Evolutionary conservation across 1,140 invertebrate genomes (phyloP), one percentile per base, ranked within the genome.

Genomic region (Drosophila melanica): DNA sequence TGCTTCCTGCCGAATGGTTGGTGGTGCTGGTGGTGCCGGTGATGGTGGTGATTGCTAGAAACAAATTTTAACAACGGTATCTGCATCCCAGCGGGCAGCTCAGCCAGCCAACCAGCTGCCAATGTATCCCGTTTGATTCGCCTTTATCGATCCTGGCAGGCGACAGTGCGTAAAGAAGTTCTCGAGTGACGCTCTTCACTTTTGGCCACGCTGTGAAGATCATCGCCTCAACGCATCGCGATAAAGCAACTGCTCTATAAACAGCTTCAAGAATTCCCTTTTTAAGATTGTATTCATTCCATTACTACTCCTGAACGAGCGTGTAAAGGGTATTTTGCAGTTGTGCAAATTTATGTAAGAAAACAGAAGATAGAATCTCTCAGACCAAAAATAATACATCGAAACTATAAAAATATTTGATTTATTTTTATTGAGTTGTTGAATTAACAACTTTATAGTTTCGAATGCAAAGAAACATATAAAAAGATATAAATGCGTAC

Each of bases 151-250:
- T 79, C 79, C 75, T 69, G 60, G 55, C 59, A 79, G 82, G 82
- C 82, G 82, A 79, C 79, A 82, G 51, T 62, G 82, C 65, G 82
- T 81, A 50, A 87, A 72, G 75, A 87, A 87, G 82, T 86, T 65
- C 69, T 73, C 53, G 55, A 84, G 58, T 65, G 62, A 8, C 10
- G 23, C 64, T 68, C 71, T 74, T 67, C 55, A 74, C 47, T 60
- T 58, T 54, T 30, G 16, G 48, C 53, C 70, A 73, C 70, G 63
- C 70, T 73, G 70, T 58, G 71, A 59, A 53, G 57, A 59, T 30
- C 23, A n/a, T 30, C 23, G 12, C 12, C n/a, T 35, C 33, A 37
- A 16, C 51, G 16, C 16, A 30, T 66, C 63, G 12, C 42, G 53
- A 66, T 66, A 58, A 58, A 54, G 11, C 53, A 10, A 16, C 7